Base-by-base conservation (phyloP, 2,888 invertebrate species). In the Tenthredo mesomela region DNA sequence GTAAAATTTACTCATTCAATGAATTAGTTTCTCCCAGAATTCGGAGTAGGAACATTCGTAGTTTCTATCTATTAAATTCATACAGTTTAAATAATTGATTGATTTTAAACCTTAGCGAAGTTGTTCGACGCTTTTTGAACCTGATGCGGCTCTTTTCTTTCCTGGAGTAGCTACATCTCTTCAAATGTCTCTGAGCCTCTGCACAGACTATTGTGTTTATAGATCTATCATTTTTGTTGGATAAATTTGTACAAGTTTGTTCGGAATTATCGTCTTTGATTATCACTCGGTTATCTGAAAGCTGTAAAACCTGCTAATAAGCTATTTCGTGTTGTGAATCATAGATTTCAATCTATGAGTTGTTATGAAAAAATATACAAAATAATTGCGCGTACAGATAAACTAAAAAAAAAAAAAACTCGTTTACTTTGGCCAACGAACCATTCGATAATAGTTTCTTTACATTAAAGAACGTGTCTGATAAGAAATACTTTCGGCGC, bases 291-390 rank as follows among this genome's bases (percentile, higher is more conserved):
- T n/a, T 33, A 21, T 61, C 80, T 40, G 21, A 5, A 40, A 1
- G 21, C 21, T 21, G n/a, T 21, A 61, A 40, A 15, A 61, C 37
- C 78, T 78, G 54, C 54, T 78, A 9, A 29, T n/a, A n/a, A 21
- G 78, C 58, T 58, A 80, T 61, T 40, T 80, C 40, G 37, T 21
- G 37, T 10, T 15, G 37, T 78, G n/a, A 61, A 80, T 58, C 80
- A 61, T 21, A 21, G 40, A 80, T 61, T 21, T 12, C 12, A 25
- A 77, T 80, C 61, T 61, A 61, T 18, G 6, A 15, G 21, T 40
- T 15, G 50, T 43, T 43, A 43, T n/a, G 29, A 33, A 43, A 73
- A 43, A n/a, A 73, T 73, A 43, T 15, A 21, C 15, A 21, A 40
- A 0, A 21, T 25, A 43, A 25, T 37, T 37, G 21, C 9, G 73